Percentiles rank a stretch among this genome's conserved stretches.
These are phyloP conservation scores for Apis cerana DNA, from an alignment of 1,140 invertebrate species.

Conservation along the genomic window DNA sequence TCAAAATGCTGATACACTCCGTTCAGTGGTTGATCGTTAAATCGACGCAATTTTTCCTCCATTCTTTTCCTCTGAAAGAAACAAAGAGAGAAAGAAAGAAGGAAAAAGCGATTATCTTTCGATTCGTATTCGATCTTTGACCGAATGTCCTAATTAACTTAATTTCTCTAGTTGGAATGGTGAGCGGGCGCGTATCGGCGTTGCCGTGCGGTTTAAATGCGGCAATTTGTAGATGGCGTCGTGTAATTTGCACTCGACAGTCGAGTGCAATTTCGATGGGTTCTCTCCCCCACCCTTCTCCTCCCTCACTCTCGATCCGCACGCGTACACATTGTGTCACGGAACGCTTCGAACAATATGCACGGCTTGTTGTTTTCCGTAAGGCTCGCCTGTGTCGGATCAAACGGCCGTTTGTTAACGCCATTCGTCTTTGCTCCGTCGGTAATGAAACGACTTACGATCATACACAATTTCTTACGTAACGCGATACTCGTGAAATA, in stretches of 20 bases:
- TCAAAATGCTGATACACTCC: neutral
- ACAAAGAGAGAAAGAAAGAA: neutral
- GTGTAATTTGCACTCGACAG: slow-evolving; percentile 30
- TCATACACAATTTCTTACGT: too few relatives aligned
- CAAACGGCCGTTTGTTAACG: neutral
- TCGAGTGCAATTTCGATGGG: slow-evolving; percentile 23
- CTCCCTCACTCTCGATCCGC: neutral
- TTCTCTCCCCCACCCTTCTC: neutral
- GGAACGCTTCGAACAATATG: slow-evolving; percentile 31
- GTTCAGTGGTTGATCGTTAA: neutral
- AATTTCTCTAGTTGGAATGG: neutral
- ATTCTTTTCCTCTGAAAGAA: neutral
- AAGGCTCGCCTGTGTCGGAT: neutral
- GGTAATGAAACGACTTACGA: neutral
- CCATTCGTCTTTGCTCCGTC: neutral
- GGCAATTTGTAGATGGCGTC: slow-evolving; percentile 11
- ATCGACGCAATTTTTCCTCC: neutral
- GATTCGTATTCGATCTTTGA: neutral
- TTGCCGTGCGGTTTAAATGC: slow-evolving; percentile 5
- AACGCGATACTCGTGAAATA: too few relatives aligned
- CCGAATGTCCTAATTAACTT: slow-evolving; percentile 16
- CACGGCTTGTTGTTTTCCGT: neutral
- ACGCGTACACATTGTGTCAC: slow-evolving; percentile 10
- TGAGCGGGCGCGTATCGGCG: neutral
- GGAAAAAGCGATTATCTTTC: neutral